Evolutionary conservation across 2,888 invertebrate species (phyloP), one percentile per base, ranked within the genome.

Genomic region (Drosophila mimetica): DNA sequence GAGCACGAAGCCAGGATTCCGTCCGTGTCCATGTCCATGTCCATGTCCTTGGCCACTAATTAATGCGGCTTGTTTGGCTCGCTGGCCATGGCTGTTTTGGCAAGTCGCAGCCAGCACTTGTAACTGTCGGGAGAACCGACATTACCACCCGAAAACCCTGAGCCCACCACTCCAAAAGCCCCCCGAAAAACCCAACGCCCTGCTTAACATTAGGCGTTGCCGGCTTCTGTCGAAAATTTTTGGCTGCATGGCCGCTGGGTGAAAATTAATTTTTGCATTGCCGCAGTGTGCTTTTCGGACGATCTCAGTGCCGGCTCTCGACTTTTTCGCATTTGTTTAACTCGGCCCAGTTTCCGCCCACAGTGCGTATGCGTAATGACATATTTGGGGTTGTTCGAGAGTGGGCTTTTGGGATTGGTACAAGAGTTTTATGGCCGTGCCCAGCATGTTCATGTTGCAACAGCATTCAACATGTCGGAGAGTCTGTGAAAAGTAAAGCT

Each of bases 21-120:
- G 34, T 13, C 39, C 44, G 34, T 13, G 18, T 32, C 57, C 50
- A 13, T 18, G 46, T 30, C 44, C 57, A 61, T 16, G 52, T 44
- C 67, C 65, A 66, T 76, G 85, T 79, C 71, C 85, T 81, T 81
- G 85, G 82, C 79, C 87, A 86, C 85, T 82, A 82, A 86, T 82
- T 86, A 82, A 86, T 82, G 81, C 87, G 71, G 76, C 82, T 85
- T 86, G 87, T 82, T 81, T 74, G 69, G 74, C 71, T 59, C 69
- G 53, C 44, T 58, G 57, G 50, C 41, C 44, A 36, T 58, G 63
- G 57, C 75, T 70, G 51, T 58, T 69, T 70, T 47, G 78, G 63
- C 63, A 65, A 60, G 41, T 60, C 55, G 61, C 36, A 54, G 51
- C 55, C 60, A 51, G 55, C 54, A 47, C 63, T 64, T 44, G 64